Evolutionary conservation across 1,140 invertebrate species (phyloP).

Genomic region (Bombus difficillimus): DNA sequence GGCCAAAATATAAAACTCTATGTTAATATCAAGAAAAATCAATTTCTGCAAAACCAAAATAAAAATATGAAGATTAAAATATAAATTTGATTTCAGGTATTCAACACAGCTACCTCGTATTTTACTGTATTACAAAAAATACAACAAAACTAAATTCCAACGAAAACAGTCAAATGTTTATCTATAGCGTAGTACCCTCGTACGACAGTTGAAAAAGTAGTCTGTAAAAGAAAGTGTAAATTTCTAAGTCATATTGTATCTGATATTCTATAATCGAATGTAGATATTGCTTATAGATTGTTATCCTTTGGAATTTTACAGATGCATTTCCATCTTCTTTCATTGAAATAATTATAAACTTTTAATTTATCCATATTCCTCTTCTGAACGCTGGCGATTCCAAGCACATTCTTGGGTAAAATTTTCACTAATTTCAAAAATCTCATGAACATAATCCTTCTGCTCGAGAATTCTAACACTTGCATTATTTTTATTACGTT

Average conservation of each 20-base stretch:
- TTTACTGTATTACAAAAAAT: conserved; percentile 44
- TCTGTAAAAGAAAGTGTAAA: neutral
- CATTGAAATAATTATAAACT: conserved; percentile 60
- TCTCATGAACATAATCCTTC: conserved; percentile 79
- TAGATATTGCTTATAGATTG: neutral
- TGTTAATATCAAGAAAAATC: neutral
- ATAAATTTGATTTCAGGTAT: conserved; percentile 44
- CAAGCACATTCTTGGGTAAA: conserved; percentile 76
- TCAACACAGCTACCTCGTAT: conserved; percentile 49
- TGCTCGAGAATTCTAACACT: conserved; percentile 79
- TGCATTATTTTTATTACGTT: neutral
- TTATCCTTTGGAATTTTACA: conserved; percentile 74
- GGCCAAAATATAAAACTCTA: neutral
- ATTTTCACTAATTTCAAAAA: conserved; percentile 73
- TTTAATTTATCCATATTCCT: conserved; percentile 72
- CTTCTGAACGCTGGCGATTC: conserved; percentile 72
- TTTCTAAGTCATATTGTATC: neutral
- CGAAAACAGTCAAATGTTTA: neutral
- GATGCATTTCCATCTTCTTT: conserved; percentile 79
- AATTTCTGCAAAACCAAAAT: neutral
- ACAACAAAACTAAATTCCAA: neutral
- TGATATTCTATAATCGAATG: neutral
- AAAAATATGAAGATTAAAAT: neutral
- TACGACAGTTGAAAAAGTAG: neutral
- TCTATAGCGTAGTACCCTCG: neutral